These are phyloP conservation scores for Drosophila tropicalis DNA, from an alignment of 1,140 invertebrate genomes.

Conservation along the genomic window DNA sequence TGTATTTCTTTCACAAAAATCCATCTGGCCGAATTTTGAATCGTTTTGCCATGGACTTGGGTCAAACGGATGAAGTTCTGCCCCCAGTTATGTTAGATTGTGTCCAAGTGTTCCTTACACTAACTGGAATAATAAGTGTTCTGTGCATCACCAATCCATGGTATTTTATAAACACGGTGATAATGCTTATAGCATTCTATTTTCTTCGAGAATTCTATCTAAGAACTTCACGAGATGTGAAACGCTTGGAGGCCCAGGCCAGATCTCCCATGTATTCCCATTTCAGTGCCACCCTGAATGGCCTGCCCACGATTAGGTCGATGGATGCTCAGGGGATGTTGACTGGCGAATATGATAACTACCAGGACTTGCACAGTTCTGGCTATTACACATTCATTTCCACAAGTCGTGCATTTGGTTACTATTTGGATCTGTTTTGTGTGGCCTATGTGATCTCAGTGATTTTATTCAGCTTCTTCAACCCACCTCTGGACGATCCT, in stretches of 20 bases:
- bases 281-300: conserved; percentile 88
- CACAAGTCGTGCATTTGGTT: conserved; percentile 92
- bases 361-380: conserved; percentile 88
- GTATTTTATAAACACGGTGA: conserved; percentile 88
- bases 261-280: conserved; percentile 91
- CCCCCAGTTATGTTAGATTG: conserved; percentile 91
- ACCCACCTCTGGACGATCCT: conserved; percentile 82
- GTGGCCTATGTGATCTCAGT: conserved; percentile 88
- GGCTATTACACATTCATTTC: conserved; percentile 91
- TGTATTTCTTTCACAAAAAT: conserved; percentile 92
- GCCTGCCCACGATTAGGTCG: conserved; percentile 90
- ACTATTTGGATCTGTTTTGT: conserved; percentile 89
- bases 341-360: conserved; percentile 86
- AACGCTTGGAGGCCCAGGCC: conserved; percentile 90
- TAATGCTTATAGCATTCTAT: conserved; percentile 89
- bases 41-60: conserved; percentile 91
- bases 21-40: conserved; percentile 90
- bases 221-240: conserved; percentile 92
- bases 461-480: conserved; percentile 85
- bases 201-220: conserved; percentile 91
- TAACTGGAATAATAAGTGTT: conserved; percentile 87
- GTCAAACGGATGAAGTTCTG: conserved; percentile 92
- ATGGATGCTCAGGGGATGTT: conserved; percentile 86
- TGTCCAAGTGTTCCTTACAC: conserved; percentile 87
- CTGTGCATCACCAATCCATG: conserved; percentile 90